A percentile compares a stretch with the other conserved stretches of the same genome.
phyloP scores from a whole-genome alignment of 2,113 vertebrate genomes.

The Heterocephalus glaber region DNA sequence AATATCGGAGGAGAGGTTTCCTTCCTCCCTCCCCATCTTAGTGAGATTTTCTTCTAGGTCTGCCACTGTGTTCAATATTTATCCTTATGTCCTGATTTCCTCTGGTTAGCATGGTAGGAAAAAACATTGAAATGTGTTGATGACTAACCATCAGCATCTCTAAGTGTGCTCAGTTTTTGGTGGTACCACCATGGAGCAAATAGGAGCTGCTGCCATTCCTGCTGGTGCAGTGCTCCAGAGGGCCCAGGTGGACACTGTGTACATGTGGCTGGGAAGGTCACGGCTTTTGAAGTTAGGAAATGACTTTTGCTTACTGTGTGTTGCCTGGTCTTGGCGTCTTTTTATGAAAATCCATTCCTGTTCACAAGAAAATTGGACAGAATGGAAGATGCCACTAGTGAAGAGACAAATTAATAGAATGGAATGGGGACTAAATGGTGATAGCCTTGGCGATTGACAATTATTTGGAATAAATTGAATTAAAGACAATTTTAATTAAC shows the following conservation, averaged over 20 bases:
- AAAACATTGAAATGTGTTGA: neutral
- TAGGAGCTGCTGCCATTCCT: neutral
- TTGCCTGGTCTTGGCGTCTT: neutral
- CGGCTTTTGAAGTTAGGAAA: neutral
- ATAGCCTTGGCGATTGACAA: neutral
- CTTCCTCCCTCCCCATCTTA: neutral
- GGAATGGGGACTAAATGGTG: too few species aligned
- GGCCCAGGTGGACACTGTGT: neutral
- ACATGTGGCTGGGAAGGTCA: neutral
- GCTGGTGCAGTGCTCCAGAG: neutral
- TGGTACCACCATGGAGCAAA: neutral
- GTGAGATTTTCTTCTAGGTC: neutral
- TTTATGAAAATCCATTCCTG: neutral
- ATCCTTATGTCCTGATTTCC: neutral
- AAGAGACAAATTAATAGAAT: neutral
- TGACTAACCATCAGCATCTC: neutral
- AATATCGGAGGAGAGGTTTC: neutral
- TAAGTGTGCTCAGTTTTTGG: neutral
- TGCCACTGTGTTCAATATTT: neutral
- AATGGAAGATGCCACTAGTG: neutral
- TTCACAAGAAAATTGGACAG: neutral
- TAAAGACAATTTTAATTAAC: neutral
- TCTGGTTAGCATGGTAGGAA: conserved; percentile 30
- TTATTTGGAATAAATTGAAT: conserved; percentile 24
- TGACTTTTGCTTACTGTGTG: neutral